A percentile compares a stretch with the other conserved stretches of the same genome.
These are phyloP conservation scores for Phylloscopus whistleri DNA, from an alignment of 2,113 vertebrate species.

Conservation along the genomic window DNA sequence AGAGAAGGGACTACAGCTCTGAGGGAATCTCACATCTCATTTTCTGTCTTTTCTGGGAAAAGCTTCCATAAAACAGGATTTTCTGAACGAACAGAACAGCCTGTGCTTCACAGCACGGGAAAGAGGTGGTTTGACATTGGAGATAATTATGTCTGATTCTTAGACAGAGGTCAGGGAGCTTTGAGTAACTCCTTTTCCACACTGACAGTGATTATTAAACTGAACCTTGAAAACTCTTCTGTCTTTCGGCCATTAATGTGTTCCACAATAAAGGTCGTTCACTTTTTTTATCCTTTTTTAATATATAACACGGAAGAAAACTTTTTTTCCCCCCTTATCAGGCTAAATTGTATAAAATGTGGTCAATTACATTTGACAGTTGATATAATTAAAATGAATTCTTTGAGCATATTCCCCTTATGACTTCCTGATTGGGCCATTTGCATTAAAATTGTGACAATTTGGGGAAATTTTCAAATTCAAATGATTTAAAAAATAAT, in stretches of 20 bases:
- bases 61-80: background rate
- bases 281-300: background rate
- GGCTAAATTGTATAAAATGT: background rate
- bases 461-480: background rate
- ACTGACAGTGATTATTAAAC: background rate
- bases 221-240: background rate
- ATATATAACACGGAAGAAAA: background rate
- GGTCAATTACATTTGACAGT: background rate
- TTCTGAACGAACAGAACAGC: background rate
- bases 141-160: background rate
- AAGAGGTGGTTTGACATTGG: background rate
- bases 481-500: background rate
- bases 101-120: accelerated
- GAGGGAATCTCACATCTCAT: background rate
- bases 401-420: background rate
- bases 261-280: background rate
- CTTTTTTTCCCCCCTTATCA: background rate
- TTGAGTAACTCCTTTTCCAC: background rate
- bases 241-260: background rate
- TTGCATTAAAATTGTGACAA: background rate
- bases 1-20: background rate
- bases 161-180: background rate
- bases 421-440: background rate
- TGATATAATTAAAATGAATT: background rate
- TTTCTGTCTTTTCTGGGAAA: background rate